A percentile compares a stretch with the other conserved stretches of the same genome.
Conservation (phyloP, 2,888 invertebrate species). For the Lamellibrachia satsuma region DNA sequence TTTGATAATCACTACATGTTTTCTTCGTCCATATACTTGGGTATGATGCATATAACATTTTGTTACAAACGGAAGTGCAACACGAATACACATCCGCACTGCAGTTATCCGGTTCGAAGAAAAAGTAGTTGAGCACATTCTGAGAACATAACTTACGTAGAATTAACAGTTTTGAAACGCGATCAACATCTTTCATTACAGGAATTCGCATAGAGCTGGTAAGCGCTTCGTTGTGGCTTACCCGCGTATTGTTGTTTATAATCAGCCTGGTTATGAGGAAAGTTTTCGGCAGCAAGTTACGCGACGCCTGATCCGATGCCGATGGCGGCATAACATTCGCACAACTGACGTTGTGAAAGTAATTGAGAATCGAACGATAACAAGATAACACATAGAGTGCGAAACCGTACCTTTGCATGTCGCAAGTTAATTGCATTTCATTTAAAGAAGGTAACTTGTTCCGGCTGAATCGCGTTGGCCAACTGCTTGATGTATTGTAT, state of each 20-base stretch:
- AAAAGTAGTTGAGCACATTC: neutral
- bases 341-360: neutral
- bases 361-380: neutral
- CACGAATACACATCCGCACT: neutral
- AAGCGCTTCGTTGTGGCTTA: neutral
- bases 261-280: neutral
- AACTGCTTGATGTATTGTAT: neutral
- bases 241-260: neutral
- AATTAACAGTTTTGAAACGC: neutral
- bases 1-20: neutral
- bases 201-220: neutral
- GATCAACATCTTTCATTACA: neutral
- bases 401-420: neutral
- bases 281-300: neutral
- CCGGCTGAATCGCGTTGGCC: neutral
- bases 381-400: neutral
- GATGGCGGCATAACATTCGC: neutral
- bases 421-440: neutral
- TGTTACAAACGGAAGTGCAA: neutral
- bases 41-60: neutral
- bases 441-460: neutral
- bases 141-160: neutral
- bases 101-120: neutral
- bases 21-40: neutral
- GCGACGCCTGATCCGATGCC: neutral